Evolutionary conservation across 1,140 invertebrate species (phyloP).

Genomic region (Tetranychus cinnabarinus): DNA sequence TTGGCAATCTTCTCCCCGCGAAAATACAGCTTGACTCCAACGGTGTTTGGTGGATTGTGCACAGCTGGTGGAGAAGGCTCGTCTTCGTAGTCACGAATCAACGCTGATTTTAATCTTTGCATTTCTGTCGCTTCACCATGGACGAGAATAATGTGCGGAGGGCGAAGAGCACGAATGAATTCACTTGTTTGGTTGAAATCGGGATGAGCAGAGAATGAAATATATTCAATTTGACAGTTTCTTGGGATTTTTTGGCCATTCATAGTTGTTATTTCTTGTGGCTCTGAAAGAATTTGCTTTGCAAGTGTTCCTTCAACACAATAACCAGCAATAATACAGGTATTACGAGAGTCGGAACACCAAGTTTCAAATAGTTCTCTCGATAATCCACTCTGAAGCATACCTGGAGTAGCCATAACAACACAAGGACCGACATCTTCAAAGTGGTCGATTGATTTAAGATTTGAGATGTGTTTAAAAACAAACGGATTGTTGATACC

Average conservation of each 20-base stretch:
- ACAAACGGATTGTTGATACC: conserved; percentile 97
- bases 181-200: conserved; percentile 97
- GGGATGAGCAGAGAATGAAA: conserved; percentile 96
- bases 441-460: conserved; percentile 98
- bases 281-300: conserved; percentile 89
- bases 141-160: conserved; percentile 85
- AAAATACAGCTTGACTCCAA: conserved; percentile 75
- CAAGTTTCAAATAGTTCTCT: conserved; percentile 93
- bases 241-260: conserved; percentile 80
- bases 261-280: conserved; percentile 87
- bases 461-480: conserved; percentile 93
- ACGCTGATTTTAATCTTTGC: conserved; percentile 73
- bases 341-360: conserved; percentile 94
- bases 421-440: conserved; percentile 98
- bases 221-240: conserved; percentile 96
- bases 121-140: conserved; percentile 99
- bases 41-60: conserved; percentile 88
- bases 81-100: conserved; percentile 82
- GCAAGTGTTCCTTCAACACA: conserved; percentile 97
- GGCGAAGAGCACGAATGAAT: conserved; percentile 78
- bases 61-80: conserved; percentile 68
- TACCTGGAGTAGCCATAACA: conserved; percentile 95
- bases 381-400: conserved; percentile 97
- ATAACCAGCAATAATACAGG: conserved; percentile 94
- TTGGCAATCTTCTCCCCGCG: conserved; percentile 93